These are phyloP conservation scores for Camponotus floridanus DNA, from an alignment of 1,140 invertebrate species.

Conservation along the genomic window DNA sequence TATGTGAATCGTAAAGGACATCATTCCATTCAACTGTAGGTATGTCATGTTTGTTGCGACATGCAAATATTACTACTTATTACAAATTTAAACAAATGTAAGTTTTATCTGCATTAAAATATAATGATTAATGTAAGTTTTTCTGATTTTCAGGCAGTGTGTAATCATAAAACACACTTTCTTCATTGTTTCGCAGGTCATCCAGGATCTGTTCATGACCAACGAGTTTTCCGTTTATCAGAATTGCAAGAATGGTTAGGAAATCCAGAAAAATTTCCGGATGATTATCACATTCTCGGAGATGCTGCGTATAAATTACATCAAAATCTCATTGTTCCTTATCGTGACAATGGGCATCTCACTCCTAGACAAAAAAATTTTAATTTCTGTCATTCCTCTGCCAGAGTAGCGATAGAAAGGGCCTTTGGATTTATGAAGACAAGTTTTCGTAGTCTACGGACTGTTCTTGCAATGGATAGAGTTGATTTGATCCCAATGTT, in stretches of 20 bases:
- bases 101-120: not conserved
- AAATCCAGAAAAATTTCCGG: not conserved
- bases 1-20: constrained; percentile 14
- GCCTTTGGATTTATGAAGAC: not conserved
- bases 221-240: not conserved
- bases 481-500: not conserved
- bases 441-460: constrained; percentile 1
- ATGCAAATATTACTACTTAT: too few species aligned
- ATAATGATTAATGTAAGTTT: not conserved
- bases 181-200: not conserved
- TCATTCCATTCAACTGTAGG: not conserved
- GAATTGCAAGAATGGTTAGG: constrained; percentile 7
- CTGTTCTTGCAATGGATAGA: constrained; percentile 12
- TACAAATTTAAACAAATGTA: not conserved
- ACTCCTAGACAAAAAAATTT: constrained; percentile 11
- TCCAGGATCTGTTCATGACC: constrained; percentile 17
- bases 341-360: not conserved
- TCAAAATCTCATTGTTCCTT: constrained; percentile 12
- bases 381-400: not conserved
- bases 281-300: constrained; percentile 1
- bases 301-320: constrained; percentile 13
- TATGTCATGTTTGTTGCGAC: not conserved
- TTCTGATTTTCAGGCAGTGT: not conserved
- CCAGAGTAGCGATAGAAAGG: constrained; percentile 1
- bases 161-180: not conserved